Percentiles rank a stretch among this genome's conserved stretches.
Evolutionary conservation across 2,113 vertebrate species (phyloP).

Genomic region (Ivindomyrus marchei): DNA sequence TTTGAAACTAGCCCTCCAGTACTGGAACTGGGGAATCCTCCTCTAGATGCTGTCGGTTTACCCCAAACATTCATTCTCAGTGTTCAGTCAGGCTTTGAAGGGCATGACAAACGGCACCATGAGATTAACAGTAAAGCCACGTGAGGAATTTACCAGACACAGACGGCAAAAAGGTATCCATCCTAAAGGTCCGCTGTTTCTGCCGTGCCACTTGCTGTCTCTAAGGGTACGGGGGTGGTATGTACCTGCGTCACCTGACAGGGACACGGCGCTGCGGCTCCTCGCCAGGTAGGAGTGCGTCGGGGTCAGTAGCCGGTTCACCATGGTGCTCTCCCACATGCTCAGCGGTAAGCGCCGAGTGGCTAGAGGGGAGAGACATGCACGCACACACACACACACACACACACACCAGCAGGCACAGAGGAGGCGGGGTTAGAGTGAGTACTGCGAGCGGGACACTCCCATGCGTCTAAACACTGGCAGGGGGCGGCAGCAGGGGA

Average conservation of each 20-base stretch:
- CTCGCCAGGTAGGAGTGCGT: conserved; percentile 95
- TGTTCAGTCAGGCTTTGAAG: neutral
- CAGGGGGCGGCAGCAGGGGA: neutral
- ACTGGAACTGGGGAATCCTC: neutral
- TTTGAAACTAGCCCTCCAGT: neutral
- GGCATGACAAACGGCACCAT: neutral
- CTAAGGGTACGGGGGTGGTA: neutral
- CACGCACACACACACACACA: neutral
- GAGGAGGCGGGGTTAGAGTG: neutral
- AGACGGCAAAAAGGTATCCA: neutral
- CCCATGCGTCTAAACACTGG: neutral
- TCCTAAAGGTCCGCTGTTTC: neutral
- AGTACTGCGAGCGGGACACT: neutral
- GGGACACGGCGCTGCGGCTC: conserved; percentile 84
- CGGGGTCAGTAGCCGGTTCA: conserved; percentile 89
- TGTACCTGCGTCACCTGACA: conserved; percentile 89
- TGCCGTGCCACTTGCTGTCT: no score
- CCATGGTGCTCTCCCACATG: conserved; percentile 85
- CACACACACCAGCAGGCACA: conserved; percentile 9
- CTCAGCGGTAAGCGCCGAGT: conserved; percentile 79
- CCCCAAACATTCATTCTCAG: neutral
- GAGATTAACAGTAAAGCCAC: neutral
- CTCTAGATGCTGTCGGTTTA: neutral
- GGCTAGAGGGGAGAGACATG: conserved; percentile 54
- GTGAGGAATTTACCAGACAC: neutral